Evolutionary conservation across 2,113 vertebrate species (phyloP), one percentile per base, ranked within the genome.

Genomic region (Labeo catla): DNA sequence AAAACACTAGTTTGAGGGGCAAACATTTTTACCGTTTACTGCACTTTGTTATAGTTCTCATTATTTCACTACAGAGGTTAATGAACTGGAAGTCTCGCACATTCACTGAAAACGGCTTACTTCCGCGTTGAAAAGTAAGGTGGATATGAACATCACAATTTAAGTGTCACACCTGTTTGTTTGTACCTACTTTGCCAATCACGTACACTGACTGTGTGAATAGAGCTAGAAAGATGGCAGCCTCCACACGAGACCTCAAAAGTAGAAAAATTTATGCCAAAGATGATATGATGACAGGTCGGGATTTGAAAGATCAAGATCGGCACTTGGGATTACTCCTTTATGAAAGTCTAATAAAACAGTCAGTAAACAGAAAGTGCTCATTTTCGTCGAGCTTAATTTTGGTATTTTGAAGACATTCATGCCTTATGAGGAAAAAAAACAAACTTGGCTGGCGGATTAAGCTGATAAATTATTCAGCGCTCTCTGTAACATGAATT

Each of bases 381-480:
- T 88, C 74, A 80, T 88, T 86, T 82, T 80, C 9, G 21, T 59
- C 54, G 63, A n/a, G 65, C 28, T 79, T 80, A 72, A 16, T 66
- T 49, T 70, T 45, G 84, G 74, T 90, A 85, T 89, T 90, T 88
- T 34, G 23, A 63, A 78, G 84, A 50, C 9, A 66, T 88, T 86
- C 81, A 87, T 90, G 87, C 87, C 77, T 85, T 91, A 89, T 84
- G 88, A 89, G 65, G 81, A 86, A 92, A 92, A 83, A 91, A 83
- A 47, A 68, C 61, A 80, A 70, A 87, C 63, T 88, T 82, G 81
- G 89, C 90, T 84, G 87, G 89, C 88, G 90, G 90, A 93, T 92
- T 89, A 87, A 84, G 77, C 90, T 92, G 87, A 91, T 94, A 92
- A 94, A 94, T 95, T 92, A 95, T 94, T 93, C 90, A 94, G 88